Conservation (phyloP, 2,888 invertebrate genomes). For the Thera obeliscata region DNA sequence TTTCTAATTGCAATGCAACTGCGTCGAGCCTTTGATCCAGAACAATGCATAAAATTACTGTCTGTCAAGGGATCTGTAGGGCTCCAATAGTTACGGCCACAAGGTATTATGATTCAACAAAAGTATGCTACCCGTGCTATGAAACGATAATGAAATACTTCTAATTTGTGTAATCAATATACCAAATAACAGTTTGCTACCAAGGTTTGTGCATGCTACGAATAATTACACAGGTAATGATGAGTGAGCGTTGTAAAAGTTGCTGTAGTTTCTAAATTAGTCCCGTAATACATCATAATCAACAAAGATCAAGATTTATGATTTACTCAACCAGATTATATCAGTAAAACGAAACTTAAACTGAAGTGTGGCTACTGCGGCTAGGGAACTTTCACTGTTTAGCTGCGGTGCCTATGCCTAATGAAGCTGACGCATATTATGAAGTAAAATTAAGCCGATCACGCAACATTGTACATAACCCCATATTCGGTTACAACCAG, state of each 20-base stretch:
- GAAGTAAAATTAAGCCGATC: slow-evolving; percentile 24
- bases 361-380: slow-evolving; percentile 37
- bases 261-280: slow-evolving; percentile 51
- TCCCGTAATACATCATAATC: slow-evolving; percentile 50
- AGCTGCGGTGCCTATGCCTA: slow-evolving; percentile 47
- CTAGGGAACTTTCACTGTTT: slow-evolving; percentile 64
- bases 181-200: slow-evolving; percentile 7
- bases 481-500: slow-evolving; percentile 14
- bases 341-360: slow-evolving; percentile 73
- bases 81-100: neutral
- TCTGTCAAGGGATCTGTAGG: slow-evolving; percentile 1
- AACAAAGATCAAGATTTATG: slow-evolving; percentile 60
- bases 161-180: slow-evolving; percentile 10
- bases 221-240: slow-evolving; percentile 16
- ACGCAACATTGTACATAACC: slow-evolving; percentile 16
- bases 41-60: slow-evolving; percentile 11
- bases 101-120: neutral
- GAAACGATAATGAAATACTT: slow-evolving; percentile 3
- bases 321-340: slow-evolving; percentile 62
- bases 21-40: slow-evolving; percentile 31
- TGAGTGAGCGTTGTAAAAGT: slow-evolving; percentile 30
- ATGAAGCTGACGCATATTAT: slow-evolving; percentile 38
- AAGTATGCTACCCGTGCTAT: neutral
- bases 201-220: slow-evolving; percentile 5
- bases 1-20: slow-evolving; percentile 69